Percentiles rank a stretch among this genome's conserved stretches.
Conservation (phyloP, 1,140 invertebrate species). For the Drosophila virilis region DNA sequence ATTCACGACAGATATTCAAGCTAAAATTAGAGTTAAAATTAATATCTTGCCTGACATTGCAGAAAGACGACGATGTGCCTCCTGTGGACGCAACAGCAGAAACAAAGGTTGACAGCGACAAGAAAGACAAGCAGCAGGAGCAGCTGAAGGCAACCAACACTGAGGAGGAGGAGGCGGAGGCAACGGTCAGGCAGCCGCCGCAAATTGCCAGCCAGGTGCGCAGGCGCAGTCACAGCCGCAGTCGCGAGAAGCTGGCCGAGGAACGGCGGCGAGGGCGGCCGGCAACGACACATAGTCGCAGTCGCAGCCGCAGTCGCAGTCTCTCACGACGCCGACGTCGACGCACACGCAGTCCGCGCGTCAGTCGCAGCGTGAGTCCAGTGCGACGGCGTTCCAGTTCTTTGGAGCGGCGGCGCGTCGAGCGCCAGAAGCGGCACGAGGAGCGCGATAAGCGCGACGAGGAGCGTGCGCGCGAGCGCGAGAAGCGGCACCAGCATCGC, state of each 20-base stretch:
- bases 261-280: constrained; percentile 2
- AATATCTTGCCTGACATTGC: not conserved
- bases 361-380: constrained; percentile 52
- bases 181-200: not conserved
- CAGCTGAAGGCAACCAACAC: not conserved
- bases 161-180: constrained; percentile 4
- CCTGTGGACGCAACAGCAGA: not conserved
- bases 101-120: not conserved
- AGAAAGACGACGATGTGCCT: constrained; percentile 56
- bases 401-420: constrained; percentile 64
- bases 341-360: constrained; percentile 48
- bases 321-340: constrained; percentile 50
- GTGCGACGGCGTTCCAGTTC: constrained; percentile 65
- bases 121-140: constrained; percentile 5
- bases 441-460: constrained; percentile 63
- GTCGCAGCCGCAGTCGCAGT: constrained; percentile 38
- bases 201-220: constrained; percentile 35
- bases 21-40: not conserved
- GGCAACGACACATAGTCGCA: constrained; percentile 17
- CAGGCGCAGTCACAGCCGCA: constrained; percentile 41
- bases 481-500: constrained; percentile 55
- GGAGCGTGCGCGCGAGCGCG: constrained; percentile 53
- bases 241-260: not conserved
- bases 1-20: too few species aligned
- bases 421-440: constrained; percentile 70